Percentiles rank a stretch among this genome's conserved stretches.
These are phyloP conservation scores for Nematostella vectensis DNA, from an alignment of 92 coral and sea anemone genomes.

Conservation along the genomic window DNA sequence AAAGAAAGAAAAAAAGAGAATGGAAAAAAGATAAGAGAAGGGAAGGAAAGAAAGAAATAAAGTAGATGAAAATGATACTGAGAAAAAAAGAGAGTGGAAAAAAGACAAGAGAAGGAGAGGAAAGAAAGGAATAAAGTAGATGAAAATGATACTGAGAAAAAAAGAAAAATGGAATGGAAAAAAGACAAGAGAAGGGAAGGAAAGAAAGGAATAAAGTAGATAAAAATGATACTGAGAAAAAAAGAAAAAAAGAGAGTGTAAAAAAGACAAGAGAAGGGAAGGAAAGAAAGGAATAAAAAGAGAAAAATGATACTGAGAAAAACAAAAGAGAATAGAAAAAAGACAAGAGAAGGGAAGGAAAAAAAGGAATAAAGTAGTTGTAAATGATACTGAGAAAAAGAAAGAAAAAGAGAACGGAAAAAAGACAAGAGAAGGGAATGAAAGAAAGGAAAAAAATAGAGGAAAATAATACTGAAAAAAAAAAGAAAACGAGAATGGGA, in stretches of 20 bases:
- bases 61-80: too few species aligned
- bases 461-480: neutral
- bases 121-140: too few species aligned
- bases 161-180: too few species aligned
- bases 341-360: constrained; percentile 1
- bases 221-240: neutral
- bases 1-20: neutral
- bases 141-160: too few species aligned
- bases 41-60: neutral
- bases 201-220: neutral
- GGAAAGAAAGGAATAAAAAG: neutral
- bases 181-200: neutral
- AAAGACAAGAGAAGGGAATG: neutral
- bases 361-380: too few species aligned
- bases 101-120: neutral
- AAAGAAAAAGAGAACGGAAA: neutral
- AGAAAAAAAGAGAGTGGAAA: neutral
- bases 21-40: neutral
- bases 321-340: neutral
- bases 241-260: neutral
- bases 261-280: neutral
- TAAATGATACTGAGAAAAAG: constrained; percentile 20
- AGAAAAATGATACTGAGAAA: neutral
- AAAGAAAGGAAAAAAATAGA: neutral
- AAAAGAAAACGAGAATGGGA: neutral